Evolutionary conservation across 1,140 invertebrate species (phyloP), one percentile per base, ranked within the genome.

Genomic region (Brachionus sp.): DNA sequence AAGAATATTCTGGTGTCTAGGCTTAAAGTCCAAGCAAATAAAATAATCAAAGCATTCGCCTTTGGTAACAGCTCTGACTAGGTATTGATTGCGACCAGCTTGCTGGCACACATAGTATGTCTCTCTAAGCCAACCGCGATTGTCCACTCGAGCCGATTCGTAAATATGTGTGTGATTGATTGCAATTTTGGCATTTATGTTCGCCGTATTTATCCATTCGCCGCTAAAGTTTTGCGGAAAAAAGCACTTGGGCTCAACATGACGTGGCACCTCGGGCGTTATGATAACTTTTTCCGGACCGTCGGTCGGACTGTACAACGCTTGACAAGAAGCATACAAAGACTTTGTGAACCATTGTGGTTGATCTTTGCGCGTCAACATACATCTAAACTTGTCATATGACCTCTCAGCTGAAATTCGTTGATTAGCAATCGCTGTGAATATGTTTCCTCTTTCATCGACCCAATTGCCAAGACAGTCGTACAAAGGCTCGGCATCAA

Each of bases 21-120:
- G 39, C 23, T 73, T 70, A 19, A 83, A 73, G 57, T 83, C 82
- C 13, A 83, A 44, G 19, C 82, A 83, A n/a, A 83, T 83, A 57
- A 66, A 83, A 44, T 83, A 83, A 35, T 50, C 64, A 33, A 83
- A 83, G 37, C 82, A 83, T 44, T 83, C 82, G 9, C 82, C 82
- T 77, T 83, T 75, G 33, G 82, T 83, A 3, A 83, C 25, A 2
- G 82, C 29, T 13, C 57, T 23, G 5, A 83, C 82, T 19, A 83
- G 62, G 37, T 83, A 83, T 62, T 83, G 82, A 73, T 70, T 70
- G 35, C 82, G 82, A 53, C 64, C 44, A 5, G 66, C 57, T 29
- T 83, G 82, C 42, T 83, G 82, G 42, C 82, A 83, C 12, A 83
- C 82, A 44, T 83, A 83, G 35, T 75, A 83, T 1, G 82, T 83